Conservation (phyloP, 1,140 invertebrate species). For the Drosophila pachea region DNA sequence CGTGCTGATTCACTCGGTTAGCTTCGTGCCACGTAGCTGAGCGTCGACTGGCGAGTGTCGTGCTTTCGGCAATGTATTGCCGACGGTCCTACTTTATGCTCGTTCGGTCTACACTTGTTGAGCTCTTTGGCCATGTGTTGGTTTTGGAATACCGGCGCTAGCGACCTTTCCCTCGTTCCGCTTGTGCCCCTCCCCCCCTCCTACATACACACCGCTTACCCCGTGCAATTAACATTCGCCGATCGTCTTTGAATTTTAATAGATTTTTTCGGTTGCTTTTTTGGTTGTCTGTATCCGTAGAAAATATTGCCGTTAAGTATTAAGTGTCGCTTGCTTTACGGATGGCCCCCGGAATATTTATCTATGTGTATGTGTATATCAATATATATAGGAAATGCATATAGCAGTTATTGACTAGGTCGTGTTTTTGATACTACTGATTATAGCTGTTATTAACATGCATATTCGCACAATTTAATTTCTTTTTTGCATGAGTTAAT, state of each 20-base stretch:
- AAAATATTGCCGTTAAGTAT: conserved; percentile 18
- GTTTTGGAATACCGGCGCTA: conserved; percentile 45
- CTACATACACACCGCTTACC: not conserved
- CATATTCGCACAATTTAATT: conserved; percentile 29
- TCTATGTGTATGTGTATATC: no score
- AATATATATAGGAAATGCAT: conserved; percentile 10
- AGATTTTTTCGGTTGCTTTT: conserved; percentile 10
- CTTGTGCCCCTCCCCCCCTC: not conserved
- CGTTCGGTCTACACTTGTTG: conserved; percentile 57
- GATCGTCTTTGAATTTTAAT: conserved; percentile 9
- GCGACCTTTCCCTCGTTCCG: conserved; percentile 6
- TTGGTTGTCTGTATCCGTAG: conserved; percentile 1
- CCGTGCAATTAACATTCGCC: no score
- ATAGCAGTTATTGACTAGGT: conserved; percentile 38
- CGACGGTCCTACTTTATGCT: not conserved
- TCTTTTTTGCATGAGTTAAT: conserved; percentile 17
- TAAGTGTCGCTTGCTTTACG: not conserved
- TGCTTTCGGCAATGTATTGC: conserved; percentile 3
- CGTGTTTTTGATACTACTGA: conserved; percentile 20
- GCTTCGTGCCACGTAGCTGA: conserved; percentile 37
- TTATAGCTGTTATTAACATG: conserved; percentile 28
- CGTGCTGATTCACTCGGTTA: conserved; percentile 48
- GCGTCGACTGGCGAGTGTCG: conserved; percentile 36
- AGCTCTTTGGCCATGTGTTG: conserved; percentile 44
- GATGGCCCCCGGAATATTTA: conserved; percentile 1